Percentiles rank a stretch among this genome's conserved stretches.
Conservation (phyloP, 2,113 vertebrate species). For the Eptesicus fuscus region DNA sequence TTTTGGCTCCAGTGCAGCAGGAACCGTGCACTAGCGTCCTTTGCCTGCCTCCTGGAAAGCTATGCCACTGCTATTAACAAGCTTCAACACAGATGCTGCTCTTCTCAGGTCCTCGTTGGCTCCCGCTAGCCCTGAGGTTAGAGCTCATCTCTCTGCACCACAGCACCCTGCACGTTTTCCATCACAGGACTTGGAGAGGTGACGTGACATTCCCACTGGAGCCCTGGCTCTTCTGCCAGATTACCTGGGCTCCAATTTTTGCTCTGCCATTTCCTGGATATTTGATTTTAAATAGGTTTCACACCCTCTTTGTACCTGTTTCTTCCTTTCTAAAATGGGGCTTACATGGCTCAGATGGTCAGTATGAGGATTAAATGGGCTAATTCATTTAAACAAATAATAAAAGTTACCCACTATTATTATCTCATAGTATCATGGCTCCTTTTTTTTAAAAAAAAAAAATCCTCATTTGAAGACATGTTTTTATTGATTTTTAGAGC, state of each 20-base stretch:
- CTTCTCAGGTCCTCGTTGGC: background rate
- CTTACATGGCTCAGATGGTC: background rate
- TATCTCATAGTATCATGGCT: background rate
- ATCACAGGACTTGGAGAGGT: background rate
- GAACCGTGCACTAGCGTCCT: accelerated
- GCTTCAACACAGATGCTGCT: background rate
- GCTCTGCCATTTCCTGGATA: background rate
- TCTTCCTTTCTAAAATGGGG: background rate
- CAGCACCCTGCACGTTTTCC: background rate
- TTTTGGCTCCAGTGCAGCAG: background rate
- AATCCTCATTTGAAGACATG: background rate
- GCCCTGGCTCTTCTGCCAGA: background rate
- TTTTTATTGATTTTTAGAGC: background rate
- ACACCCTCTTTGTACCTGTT: background rate
- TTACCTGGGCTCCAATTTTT: background rate
- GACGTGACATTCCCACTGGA: background rate
- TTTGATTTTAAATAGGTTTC: background rate
- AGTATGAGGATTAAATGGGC: background rate
- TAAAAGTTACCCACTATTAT: background rate
- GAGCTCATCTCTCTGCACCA: background rate
- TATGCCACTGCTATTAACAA: background rate
- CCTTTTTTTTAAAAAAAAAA: background rate
- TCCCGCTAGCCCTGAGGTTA: background rate
- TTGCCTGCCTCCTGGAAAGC: background rate
- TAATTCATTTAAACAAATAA: background rate